Evolutionary conservation across 2,797 vertebrate genomes (phyloP), one percentile per base, ranked within the genome.

Genomic region (Neosilurus hyrtlii): DNA sequence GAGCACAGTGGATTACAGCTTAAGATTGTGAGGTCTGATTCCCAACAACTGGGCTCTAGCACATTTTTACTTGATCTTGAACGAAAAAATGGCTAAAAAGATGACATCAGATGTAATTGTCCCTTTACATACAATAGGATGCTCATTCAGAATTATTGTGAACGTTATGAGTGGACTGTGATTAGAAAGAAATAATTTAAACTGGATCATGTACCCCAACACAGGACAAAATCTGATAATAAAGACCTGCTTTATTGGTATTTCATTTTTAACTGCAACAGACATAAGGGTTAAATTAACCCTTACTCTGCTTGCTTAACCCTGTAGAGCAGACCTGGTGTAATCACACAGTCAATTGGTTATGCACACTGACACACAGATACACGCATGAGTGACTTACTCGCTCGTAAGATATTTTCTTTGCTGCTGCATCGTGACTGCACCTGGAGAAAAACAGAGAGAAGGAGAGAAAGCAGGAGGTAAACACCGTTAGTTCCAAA

Each of bases 401-500:
- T 99, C 94, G 97, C 97, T 96, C 97, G 96, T 93, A 99, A 96
- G 93, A 99, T 99, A 89, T 99, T 99, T 93, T 99, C 97, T 94
- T 99, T 99, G 95, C 97, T 99, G 95, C 96, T 98, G 96, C 97
- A 99, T 94, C 97, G 95, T 87, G 97, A 99, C 93, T 99, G 97
- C 92, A 99, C 97, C 97, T 99, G 93, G 83, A 94, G 91, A 96
- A 89, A 94, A 84, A 95, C 91, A 86, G 88, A 79, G 81, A 20
- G 87, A 56, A 80, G 75, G 51, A 81, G 43, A 72, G 67, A 61
- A 67, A 70, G 62, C 37, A 62, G 51, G n/a, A 82, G 52, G 43
- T 67, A 73, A 57, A 84, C 56, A 18, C 18, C 37, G 65, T 86
- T 73, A 86, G 68, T 68, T 73, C 43, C 22, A 20, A 20, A 76